Base-by-base conservation (phyloP, 1,140 invertebrate genomes). In the Drosophila murphyi region DNA sequence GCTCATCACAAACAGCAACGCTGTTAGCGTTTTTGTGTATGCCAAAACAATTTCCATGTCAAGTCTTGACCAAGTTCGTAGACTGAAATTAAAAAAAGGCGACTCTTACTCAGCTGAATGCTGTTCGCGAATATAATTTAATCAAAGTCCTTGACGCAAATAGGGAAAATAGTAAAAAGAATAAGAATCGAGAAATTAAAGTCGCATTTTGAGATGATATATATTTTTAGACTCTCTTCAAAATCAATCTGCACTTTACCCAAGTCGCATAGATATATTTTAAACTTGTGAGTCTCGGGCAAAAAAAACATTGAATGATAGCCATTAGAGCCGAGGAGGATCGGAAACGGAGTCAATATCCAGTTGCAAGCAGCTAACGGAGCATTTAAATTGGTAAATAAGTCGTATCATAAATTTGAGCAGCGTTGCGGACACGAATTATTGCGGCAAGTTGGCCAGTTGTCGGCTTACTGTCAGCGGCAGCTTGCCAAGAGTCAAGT, bases 321-420 rank as follows among this genome's bases (percentile, higher is more conserved):
- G 59, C 59, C 47, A 45, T 48, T n/a, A 8, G 29, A 72, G 43
- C 67, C 31, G 39, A 45, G 47, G n/a, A 6, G 5, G 10, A 45
- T 60, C 6, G 28, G 28, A 8, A 5, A 35, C n/a, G 5, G n/a
- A 12, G 31, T 48, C 34, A 32, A 29, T 52, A 65, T 39, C 34
- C 43, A 32, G 7, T 54, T 28, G 28, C 47, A 57, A 52, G 29
- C 55, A 63, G 41, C 28, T 61, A 64, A 79, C 62, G 72, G 54
- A 67, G 59, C 50, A 35, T 71, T 63, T 81, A 86, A 72, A 86
- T 87, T 75, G 82, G 63, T 45, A 82, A 86, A 86, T 85, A 78
- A 86, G 76, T 76, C 82, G 69, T 82, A 80, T 76, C 75, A 76
- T 73, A 69, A 43, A 67, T 71, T 81, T 54, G 29, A 48, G 59